phyloP scores from a whole-genome alignment of 2,113 vertebrate species.

The Hiodon alosoides region DNA sequence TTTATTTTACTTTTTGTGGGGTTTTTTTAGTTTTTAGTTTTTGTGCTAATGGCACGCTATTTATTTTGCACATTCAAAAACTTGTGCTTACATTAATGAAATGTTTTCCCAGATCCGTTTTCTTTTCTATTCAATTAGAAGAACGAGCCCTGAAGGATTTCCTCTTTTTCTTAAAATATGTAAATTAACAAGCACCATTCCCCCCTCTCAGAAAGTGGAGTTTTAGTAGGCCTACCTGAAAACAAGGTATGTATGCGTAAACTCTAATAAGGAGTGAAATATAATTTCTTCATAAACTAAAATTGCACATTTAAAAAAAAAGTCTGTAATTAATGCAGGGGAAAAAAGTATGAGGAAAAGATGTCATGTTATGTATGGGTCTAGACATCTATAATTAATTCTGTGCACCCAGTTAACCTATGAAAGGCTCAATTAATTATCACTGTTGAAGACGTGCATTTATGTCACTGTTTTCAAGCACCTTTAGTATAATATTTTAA shows the following conservation, averaged over 20 bases:
- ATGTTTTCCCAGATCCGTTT: background rate
- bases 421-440: constrained; percentile 78
- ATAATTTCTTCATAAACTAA: background rate
- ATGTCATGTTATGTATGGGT: constrained; percentile 45
- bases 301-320: constrained; percentile 1
- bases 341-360: background rate
- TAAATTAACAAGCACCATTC: too few species aligned
- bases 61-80: background rate
- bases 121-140: background rate
- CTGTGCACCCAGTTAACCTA: constrained; percentile 77
- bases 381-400: constrained; percentile 62
- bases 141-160: background rate
- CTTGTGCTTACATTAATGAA: background rate
- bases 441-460: constrained; percentile 56
- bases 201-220: too few species aligned
- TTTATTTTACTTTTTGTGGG: background rate
- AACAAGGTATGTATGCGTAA: too few species aligned
- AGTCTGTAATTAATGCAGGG: background rate
- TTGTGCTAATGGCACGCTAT: constrained; percentile 8
- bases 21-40: constrained; percentile 12
- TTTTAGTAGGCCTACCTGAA: too few species aligned
- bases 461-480: constrained; percentile 29
- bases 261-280: too few species aligned
- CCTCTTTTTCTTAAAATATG: background rate
- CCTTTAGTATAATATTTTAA: constrained; percentile 24